These are phyloP conservation scores for Hippoglossus stenolepis DNA, from an alignment of 2,113 vertebrate genomes.

Conservation along the genomic window DNA sequence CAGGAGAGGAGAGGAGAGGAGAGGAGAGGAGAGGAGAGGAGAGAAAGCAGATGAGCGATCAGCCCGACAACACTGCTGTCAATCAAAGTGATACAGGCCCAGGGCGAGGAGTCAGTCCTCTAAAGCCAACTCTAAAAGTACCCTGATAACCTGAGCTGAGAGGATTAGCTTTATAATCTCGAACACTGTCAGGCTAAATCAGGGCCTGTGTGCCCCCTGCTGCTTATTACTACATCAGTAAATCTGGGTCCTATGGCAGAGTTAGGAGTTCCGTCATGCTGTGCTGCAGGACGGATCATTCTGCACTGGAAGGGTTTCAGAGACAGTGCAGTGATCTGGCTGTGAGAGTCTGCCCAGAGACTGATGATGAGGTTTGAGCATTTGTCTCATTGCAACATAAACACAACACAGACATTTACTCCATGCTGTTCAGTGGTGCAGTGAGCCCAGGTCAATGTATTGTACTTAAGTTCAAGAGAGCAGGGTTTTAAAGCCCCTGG, in stretches of 20 bases:
- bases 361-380: neutral
- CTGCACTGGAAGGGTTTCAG: neutral
- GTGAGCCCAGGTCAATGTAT: neutral
- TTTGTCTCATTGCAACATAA: neutral
- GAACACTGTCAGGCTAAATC: constrained; percentile 61
- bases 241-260: constrained; percentile 31
- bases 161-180: constrained; percentile 69
- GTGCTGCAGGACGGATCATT: neutral
- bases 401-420: neutral
- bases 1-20: neutral
- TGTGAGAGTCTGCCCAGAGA: neutral
- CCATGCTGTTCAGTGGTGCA: neutral
- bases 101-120: constrained; percentile 27
- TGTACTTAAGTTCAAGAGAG: neutral
- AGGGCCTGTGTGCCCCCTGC: constrained; percentile 23
- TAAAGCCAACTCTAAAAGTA: constrained; percentile 51
- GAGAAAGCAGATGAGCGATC: neutral
- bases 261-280: constrained; percentile 12
- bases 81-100: constrained; percentile 47
- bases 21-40: neutral
- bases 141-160: constrained; percentile 53
- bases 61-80: constrained; percentile 25
- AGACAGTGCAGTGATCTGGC: too few relatives aligned
- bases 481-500: neutral
- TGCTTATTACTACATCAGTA: constrained; percentile 30